Evolutionary conservation across 2,113 vertebrate genomes (phyloP).

Genomic region (Ptychochromis oligacanthus): DNA sequence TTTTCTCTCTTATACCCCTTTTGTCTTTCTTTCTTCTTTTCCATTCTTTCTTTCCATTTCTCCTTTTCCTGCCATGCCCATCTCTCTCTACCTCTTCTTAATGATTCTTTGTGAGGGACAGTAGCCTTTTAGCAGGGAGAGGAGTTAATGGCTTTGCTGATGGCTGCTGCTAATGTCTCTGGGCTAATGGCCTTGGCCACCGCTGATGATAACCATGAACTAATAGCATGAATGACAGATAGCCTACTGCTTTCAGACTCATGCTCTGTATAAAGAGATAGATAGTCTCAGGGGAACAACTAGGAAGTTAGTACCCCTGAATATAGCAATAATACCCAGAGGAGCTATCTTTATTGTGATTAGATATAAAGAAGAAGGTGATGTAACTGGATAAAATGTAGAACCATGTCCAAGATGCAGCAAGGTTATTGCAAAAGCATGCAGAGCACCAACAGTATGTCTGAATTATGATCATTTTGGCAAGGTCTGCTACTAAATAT

Average conservation of each 20-base stretch:
- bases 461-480: not conserved
- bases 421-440: not conserved
- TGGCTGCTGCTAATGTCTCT: constrained; percentile 73
- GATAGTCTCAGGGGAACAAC: constrained; percentile 60
- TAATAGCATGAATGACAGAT: constrained; percentile 72
- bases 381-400: constrained; percentile 26
- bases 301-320: constrained; percentile 35
- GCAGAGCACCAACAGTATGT: not conserved
- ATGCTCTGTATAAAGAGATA: constrained; percentile 51
- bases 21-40: constrained; percentile 7
- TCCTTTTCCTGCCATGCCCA: constrained; percentile 20
- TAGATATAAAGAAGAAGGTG: constrained; percentile 37
- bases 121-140: constrained; percentile 65
- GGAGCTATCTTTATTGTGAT: constrained; percentile 34
- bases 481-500: not conserved
- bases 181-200: constrained; percentile 73
- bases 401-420: not conserved
- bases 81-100: constrained; percentile 42
- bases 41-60: not conserved
- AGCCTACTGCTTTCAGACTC: constrained; percentile 57
- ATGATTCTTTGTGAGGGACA: constrained; percentile 73
- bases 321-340: constrained; percentile 45
- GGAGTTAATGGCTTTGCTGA: constrained; percentile 70
- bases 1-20: constrained; percentile 25
- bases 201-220: constrained; percentile 68